A percentile compares a stretch with the other conserved stretches of the same genome.
Evolutionary conservation across 2,113 vertebrate genomes (phyloP).

Genomic region (Eudorcas thomsonii): DNA sequence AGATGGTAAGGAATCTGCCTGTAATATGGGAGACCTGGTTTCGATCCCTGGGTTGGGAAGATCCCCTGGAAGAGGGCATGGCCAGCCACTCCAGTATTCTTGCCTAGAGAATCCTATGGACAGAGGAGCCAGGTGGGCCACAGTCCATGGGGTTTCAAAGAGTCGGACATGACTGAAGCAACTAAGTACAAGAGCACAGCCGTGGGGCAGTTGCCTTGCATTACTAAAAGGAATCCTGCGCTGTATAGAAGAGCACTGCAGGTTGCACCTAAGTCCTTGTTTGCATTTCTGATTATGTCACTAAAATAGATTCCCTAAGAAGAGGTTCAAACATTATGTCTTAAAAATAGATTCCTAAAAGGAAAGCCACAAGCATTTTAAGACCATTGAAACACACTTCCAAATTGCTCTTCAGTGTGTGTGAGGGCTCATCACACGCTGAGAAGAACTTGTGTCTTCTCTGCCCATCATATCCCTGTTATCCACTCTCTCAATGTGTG

Average conservation of each 20-base stretch:
- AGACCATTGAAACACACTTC: background rate
- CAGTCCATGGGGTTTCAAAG: background rate
- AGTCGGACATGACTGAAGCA: background rate
- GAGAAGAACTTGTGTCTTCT: background rate
- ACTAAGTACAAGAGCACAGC: background rate
- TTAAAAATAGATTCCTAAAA: conserved; percentile 14
- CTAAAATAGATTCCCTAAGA: background rate
- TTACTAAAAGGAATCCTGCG: background rate
- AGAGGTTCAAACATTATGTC: background rate
- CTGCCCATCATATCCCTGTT: background rate
- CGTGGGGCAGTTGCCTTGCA: background rate
- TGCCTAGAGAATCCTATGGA: background rate
- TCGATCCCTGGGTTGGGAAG: background rate
- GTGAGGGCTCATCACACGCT: background rate
- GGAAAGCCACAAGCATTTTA: background rate
- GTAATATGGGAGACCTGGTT: background rate
- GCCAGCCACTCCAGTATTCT: background rate
- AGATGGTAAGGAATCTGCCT: background rate
- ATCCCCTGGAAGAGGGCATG: background rate
- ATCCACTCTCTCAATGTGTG: background rate
- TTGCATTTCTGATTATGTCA: conserved; percentile 11
- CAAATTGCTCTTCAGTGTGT: background rate
- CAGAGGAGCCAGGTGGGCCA: background rate
- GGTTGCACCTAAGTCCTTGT: background rate
- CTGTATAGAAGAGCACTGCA: background rate